Evolutionary conservation across 1,140 invertebrate genomes (phyloP).

Genomic region (Euwallacea similis): DNA sequence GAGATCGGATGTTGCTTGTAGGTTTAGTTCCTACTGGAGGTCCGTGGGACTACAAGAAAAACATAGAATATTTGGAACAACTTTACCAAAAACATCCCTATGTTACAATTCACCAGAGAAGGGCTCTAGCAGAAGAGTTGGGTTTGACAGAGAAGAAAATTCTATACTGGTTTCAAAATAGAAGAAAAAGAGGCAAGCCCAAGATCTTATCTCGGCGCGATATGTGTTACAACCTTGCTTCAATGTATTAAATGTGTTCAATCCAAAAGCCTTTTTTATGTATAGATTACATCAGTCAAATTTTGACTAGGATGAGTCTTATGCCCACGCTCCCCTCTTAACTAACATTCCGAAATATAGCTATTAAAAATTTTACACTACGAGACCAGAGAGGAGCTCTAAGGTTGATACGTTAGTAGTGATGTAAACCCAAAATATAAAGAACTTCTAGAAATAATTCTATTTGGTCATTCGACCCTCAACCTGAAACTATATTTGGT

Average conservation of each 20-base stretch:
- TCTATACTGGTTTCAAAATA: constrained; percentile 8
- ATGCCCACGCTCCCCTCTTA: no score
- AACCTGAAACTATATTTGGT: no score
- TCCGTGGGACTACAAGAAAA: not conserved
- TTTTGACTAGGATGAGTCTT: no score
- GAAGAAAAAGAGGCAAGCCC: not conserved
- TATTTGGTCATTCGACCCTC: no score
- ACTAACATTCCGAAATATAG: no score
- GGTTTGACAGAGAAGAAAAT: constrained; percentile 3
- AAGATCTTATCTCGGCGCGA: not conserved
- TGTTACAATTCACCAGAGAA: not conserved
- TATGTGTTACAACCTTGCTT: not conserved
- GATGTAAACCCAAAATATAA: no score
- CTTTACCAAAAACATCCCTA: constrained; percentile 1
- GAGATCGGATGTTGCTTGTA: not conserved
- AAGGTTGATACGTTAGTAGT: no score
- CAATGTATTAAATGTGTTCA: no score
- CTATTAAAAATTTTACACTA: no score
- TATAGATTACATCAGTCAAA: no score
- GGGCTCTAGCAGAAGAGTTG: not conserved
- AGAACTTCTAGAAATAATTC: no score
- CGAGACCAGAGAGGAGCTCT: no score
- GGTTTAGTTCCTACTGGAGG: not conserved
- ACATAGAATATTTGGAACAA: not conserved
- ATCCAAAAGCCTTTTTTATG: not conserved